Evolutionary conservation across 2,113 vertebrate genomes (phyloP), one percentile per base, ranked within the genome.

Genomic region (Clarias gariepinus): DNA sequence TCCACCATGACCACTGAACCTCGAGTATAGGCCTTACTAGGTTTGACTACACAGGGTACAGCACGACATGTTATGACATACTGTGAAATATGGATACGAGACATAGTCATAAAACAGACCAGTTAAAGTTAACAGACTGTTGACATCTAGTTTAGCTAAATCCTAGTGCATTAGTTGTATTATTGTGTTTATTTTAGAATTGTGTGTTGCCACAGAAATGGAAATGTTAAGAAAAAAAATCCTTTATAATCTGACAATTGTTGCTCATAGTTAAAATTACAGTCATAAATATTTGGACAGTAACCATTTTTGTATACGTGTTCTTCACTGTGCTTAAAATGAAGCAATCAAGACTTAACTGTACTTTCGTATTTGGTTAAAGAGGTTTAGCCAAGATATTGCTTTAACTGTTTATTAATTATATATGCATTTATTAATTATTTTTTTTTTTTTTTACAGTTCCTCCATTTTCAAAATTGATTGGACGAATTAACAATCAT

Each of bases 1-100:
- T 99, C 98, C 92, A 98, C 98, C 97, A 99, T 99, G 90, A 99
- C 95, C 91, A 99, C 97, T 0, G 95, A 97, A 86, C 91, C 97
- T 47, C 94, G 96, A 91, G 95, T 92, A 81, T 96, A 97, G 10
- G 93, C 90, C 15, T 96, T 96, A 63, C 85, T 94, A 63, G 95
- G 95, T 91, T 98, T 99, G 91, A 99, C 98, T 99, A 90, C 13
- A 78, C 28, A 23, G 18, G 80, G 86, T 16, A 71, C 11, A 61
- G n/a, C 25, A 33, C 58, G 9, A 57, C 28, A 52, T 6, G n/a
- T 82, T 84, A 82, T 36, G 68, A 81, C 58, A 55, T 19, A 52
- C 63, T 13, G 21, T 12, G 3, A 60, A 21, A 60, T 21, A 9
- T 57, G 33, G 21, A 47, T 23, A 15, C 76, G 30, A 61, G 23